Evolutionary conservation across 2,797 vertebrate genomes (phyloP), one percentile per base, ranked within the genome.

Genomic region (Xenentodon cancila): DNA sequence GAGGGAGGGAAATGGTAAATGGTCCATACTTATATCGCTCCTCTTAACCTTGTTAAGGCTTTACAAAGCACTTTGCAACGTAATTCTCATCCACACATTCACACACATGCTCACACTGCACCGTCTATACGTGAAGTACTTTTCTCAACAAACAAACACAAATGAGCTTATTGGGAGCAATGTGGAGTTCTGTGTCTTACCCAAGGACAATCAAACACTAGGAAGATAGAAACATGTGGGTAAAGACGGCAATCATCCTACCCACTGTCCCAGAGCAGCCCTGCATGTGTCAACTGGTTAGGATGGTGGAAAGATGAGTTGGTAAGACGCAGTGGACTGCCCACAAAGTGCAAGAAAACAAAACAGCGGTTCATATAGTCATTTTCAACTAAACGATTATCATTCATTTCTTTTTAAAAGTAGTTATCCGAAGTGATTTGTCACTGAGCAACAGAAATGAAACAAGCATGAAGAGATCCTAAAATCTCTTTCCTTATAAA

Each of bases 291-390:
- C 9, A 1, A 44, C 53, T 45, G 67, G 77, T 89, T 71, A 82
- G 68, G 30, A 48, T 49, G 71, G 60, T 48, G 62, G 71, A 64
- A 67, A 61, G 34, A 72, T 43, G 75, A 82, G 37, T 42, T 72
- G 53, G 19, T 44, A 44, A 68, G 49, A 7, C 20, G 76, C 64
- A 72, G 48, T 68, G 48, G 51, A 64, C 49, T 67, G 73, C 59
- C 54, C 59, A n/a, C 11, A 20, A 47, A 20, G 1, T 19, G 11
- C 5, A 47, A 47, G 52, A 19, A 42, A 67, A 71, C 25, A 27
- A 51, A 49, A 22, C 52, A 67, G 49, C 9, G 56, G 15, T 57
- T 76, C 37, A 32, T 62, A 9, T 27, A 46, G 20, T 63, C 13
- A 66, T 72, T 56, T 66, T 64, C 45, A 70, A 32, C 59, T 42